phyloP scores from a whole-genome alignment of 1,140 invertebrate species.

The Macrocentrus cingulum region DNA sequence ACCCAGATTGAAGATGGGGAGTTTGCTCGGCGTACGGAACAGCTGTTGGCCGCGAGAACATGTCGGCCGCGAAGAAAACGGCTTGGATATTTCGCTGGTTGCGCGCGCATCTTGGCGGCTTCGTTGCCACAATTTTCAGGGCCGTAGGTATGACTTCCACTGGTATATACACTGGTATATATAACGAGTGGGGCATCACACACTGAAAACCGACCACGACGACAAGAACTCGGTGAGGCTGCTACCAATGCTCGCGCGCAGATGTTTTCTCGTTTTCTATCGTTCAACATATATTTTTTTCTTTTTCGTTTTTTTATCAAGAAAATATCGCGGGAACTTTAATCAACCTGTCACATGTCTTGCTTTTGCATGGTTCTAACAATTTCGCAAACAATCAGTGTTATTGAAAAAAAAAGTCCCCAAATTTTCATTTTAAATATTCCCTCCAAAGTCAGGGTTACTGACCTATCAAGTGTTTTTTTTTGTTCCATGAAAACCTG shows the following conservation, averaged over 20 bases:
- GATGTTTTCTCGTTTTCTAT: not conserved
- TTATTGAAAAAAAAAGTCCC: no score
- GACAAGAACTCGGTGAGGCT: not conserved
- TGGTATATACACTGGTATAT: not conserved
- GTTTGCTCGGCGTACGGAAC: constrained; percentile 57
- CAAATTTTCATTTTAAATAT: not conserved
- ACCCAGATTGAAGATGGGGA: constrained; percentile 56
- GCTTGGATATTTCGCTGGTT: constrained; percentile 47
- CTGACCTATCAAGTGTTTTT: not conserved
- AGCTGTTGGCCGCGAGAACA: constrained; percentile 54
- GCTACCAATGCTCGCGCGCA: constrained; percentile 1
- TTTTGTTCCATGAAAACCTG: not conserved
- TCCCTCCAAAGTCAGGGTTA: not conserved
- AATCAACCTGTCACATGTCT: no score
- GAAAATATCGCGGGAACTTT: no score
- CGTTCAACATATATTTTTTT: no score
- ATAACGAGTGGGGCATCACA: not conserved
- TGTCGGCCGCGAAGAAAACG: constrained; percentile 46
- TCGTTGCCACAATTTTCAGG: constrained; percentile 50
- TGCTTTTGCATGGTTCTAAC: no score
- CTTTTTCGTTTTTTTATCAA: no score
- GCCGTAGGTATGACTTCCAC: constrained; percentile 34
- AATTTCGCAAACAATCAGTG: no score
- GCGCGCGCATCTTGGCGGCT: constrained; percentile 54
- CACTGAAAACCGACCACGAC: not conserved